Evolutionary conservation across 2,888 invertebrate species (phyloP), one percentile per base, ranked within the genome.

Genomic region (Nineta flava): DNA sequence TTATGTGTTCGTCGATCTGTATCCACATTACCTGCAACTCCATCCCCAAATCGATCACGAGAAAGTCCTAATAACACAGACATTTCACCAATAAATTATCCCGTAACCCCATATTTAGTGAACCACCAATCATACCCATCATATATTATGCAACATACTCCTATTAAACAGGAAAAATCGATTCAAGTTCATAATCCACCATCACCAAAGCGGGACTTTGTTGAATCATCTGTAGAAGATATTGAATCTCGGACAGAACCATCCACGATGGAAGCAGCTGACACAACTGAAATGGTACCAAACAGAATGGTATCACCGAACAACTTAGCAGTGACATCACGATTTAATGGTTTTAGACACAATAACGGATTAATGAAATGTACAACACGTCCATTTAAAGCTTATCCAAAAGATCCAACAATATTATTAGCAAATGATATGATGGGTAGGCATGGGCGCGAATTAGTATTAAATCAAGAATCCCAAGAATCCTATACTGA

Each of bases 401-500:
- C 82, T 0, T 84, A 82, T 59, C 82, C 84, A 1, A 79, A 80
- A 54, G 79, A 83, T 61, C 78, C 82, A 0, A 53, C 59, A 1
- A 57, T 60, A 2, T 13, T 44, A 26, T 38, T 15, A 15, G 15
- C n/a, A n/a, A 38, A n/a, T n/a, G 38, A 15, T n/a, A 19, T 44
- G n/a, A 19, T 44, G n/a, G 21, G 21, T 10, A 16, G 13, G 10
- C 13, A 13, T 19, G 46, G 32, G 3, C n/a, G 46, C 61, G 76
- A 72, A 49, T 59, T 70, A 9, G 57, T 73, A 3, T 64, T 77
- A 15, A 74, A 75, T 50, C 73, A 72, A 57, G 73, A 76, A 42
- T 74, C 77, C 1, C 74, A 75, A 40, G 81, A 83, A 48, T 78
- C 80, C 3, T 90, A 83, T 58, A 72, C 75, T 3, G 77, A 78